phyloP scores from a whole-genome alignment of 2,888 invertebrate genomes.

The Leucophenga maculata region DNA sequence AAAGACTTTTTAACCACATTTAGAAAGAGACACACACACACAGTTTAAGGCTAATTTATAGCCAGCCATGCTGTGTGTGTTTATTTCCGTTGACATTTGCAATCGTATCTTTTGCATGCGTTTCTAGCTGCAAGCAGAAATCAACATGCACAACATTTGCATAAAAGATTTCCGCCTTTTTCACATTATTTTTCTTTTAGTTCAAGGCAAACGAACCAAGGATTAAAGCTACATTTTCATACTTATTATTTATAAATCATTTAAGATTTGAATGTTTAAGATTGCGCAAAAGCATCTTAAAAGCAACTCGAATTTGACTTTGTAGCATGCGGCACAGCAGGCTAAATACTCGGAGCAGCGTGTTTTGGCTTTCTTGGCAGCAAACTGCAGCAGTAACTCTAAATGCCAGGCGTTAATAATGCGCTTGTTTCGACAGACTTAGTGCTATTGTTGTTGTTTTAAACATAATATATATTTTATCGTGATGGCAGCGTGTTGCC shows the following conservation, averaged over 20 bases:
- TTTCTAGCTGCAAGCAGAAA: conserved; percentile 28
- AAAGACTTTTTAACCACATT: no score
- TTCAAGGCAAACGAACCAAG: background rate
- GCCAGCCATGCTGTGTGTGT: background rate
- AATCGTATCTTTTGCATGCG: background rate
- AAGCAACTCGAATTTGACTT: background rate
- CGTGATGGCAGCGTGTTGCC: conserved; percentile 53
- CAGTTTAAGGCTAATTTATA: conserved; percentile 18
- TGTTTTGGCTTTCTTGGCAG: background rate
- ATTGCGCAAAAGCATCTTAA: background rate
- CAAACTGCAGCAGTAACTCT: background rate
- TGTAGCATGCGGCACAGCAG: background rate
- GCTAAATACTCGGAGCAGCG: background rate
- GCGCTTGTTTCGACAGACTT: conserved; percentile 30
- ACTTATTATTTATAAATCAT: conserved; percentile 18
- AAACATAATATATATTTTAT: conserved; percentile 39
- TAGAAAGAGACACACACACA: background rate
- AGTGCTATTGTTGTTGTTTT: conserved; percentile 35
- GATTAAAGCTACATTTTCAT: background rate
- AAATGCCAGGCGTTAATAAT: conserved; percentile 13
- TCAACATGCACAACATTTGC: conserved; percentile 41
- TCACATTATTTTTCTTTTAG: conserved; percentile 26
- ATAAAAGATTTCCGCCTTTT: conserved; percentile 34
- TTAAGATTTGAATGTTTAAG: conserved; percentile 12
- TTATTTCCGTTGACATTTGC: no score